These are phyloP conservation scores for Crematogaster levior DNA, from an alignment of 2,888 invertebrate species.

Conservation along the genomic window DNA sequence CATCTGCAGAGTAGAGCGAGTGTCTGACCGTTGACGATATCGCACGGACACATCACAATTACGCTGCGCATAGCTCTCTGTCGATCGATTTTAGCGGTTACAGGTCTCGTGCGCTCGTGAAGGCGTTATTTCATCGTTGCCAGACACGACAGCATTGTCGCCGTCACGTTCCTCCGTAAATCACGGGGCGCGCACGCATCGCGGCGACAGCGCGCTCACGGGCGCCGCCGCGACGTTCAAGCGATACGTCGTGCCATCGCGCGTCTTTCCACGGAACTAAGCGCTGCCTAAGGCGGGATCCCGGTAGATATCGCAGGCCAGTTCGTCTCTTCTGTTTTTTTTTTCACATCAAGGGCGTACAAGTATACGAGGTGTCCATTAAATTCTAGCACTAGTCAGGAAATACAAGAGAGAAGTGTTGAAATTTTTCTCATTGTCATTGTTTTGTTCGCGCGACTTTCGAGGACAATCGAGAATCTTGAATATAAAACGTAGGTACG, in stretches of 20 bases:
- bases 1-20: constrained; percentile 80
- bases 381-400: too few relatives aligned
- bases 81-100: not conserved
- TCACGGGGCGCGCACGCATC: not conserved
- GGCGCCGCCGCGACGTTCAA: not conserved
- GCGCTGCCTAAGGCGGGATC: not conserved
- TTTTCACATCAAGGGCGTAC: not conserved
- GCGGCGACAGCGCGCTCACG: not conserved
- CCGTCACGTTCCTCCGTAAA: not conserved
- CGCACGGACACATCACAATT: constrained; percentile 75
- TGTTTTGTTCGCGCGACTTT: not conserved
- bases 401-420: not conserved
- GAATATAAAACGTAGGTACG: too few relatives aligned
- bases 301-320: not conserved
- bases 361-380: too few relatives aligned
- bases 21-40: constrained; percentile 81
- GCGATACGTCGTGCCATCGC: not conserved
- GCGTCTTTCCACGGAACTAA: not conserved
- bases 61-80: constrained; percentile 67
- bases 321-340: too few relatives aligned
- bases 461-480: not conserved
- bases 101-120: not conserved
- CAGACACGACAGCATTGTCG: not conserved
- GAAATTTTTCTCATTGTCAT: not conserved
- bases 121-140: constrained; percentile 17